Percentiles rank a stretch among this genome's conserved stretches.
phyloP scores from a whole-genome alignment of 2,797 vertebrate species.

The Mormyrops attenuatus region DNA sequence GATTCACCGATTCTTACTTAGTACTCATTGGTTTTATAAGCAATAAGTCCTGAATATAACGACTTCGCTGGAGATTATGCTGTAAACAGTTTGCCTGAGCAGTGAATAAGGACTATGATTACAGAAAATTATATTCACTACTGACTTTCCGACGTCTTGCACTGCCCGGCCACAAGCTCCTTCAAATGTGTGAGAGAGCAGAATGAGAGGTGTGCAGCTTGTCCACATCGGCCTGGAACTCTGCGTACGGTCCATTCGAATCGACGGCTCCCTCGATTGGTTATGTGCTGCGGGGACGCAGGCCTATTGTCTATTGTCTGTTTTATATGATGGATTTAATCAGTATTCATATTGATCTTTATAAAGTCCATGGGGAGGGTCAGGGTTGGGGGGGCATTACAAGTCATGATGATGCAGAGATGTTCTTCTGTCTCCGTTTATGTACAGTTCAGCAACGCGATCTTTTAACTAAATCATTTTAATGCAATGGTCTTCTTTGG shows the following conservation, averaged over 20 bases:
- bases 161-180: not conserved
- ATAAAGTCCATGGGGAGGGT: not conserved
- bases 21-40: not conserved
- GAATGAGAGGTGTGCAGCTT: not conserved
- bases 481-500: not conserved
- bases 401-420: not conserved
- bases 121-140: slow-evolving; percentile 24
- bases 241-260: not conserved
- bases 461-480: not conserved
- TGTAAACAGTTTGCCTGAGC: not conserved
- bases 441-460: not conserved
- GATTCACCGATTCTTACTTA: not conserved
- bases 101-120: slow-evolving; percentile 15
- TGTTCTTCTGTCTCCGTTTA: not conserved
- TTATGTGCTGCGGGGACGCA: not conserved
- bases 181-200: not conserved
- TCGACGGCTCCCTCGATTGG: not conserved
- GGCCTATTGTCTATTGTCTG: not conserved
- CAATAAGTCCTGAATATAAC: not conserved
- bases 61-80: not conserved
- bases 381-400: not conserved
- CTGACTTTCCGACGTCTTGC: not conserved
- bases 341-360: not conserved
- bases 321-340: not conserved
- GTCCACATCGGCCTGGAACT: not conserved